Conservation (phyloP, 2,113 vertebrate genomes). For the Oryctolagus cuniculus region DNA sequence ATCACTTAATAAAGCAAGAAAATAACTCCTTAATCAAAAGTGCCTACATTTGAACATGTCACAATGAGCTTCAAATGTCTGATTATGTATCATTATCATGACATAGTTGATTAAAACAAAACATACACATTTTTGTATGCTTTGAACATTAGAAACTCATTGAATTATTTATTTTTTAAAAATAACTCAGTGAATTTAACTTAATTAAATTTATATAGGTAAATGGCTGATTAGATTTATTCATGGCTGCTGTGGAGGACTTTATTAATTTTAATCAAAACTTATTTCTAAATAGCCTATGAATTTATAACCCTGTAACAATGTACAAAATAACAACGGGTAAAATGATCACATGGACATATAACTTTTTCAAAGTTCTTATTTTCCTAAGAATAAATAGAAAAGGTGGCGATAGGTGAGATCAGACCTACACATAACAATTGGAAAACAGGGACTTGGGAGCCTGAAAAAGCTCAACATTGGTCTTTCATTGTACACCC, state of each 20-base stretch:
- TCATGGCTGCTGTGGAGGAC: not conserved
- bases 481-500: not conserved
- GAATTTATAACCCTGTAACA: not conserved
- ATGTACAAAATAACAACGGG: conserved; percentile 8
- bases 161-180: not conserved
- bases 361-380: not conserved
- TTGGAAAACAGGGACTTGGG: not conserved
- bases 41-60: not conserved
- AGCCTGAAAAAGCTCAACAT: too few relatives aligned
- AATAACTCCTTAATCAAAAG: not conserved
- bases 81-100: not conserved
- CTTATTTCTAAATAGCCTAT: not conserved
- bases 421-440: too few relatives aligned
- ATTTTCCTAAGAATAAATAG: not conserved
- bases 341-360: not conserved
- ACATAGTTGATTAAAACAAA: not conserved
- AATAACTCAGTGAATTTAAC: not conserved
- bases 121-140: not conserved
- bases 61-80: not conserved
- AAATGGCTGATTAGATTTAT: conserved; percentile 7
- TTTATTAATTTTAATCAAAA: conserved; percentile 33
- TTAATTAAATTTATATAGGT: conserved; percentile 20
- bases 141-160: conserved; percentile 5
- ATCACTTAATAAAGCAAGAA: not conserved
- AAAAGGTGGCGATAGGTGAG: not conserved